Conservation (phyloP, 2,113 vertebrate genomes). For the Erpornis zantholeuca region DNA sequence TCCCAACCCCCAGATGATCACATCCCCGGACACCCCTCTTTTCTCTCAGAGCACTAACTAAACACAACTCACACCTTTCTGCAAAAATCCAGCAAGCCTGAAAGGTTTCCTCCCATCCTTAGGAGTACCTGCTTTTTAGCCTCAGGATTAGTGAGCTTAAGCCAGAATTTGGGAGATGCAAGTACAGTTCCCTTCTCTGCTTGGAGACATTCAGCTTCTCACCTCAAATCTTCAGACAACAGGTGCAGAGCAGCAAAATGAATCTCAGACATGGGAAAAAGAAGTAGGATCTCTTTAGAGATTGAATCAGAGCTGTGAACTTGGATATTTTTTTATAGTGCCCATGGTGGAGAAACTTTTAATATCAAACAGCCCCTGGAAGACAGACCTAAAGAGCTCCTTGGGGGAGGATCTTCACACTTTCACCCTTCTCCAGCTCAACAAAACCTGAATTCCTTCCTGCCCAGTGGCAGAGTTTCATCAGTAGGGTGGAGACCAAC, state of each 20-base stretch:
- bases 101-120: neutral
- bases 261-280: neutral
- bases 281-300: neutral
- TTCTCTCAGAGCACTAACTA: neutral
- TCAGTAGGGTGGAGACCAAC: constrained; percentile 42
- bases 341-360: neutral
- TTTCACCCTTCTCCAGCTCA: constrained; percentile 13
- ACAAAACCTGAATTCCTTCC: constrained; percentile 17
- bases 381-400: neutral
- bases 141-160: accelerated
- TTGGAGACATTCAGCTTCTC: neutral
- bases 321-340: neutral
- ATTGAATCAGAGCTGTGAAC: neutral
- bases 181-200: neutral
- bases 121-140: neutral
- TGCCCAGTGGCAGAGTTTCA: constrained; percentile 27
- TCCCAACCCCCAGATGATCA: neutral
- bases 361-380: neutral
- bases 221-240: neutral
- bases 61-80: neutral
- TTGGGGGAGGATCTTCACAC: neutral
- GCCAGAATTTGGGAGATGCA: neutral
- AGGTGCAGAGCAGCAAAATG: neutral
- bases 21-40: neutral
- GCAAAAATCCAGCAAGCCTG: neutral